Percentiles rank a stretch among this genome's conserved stretches.
These are phyloP conservation scores for Stomatorhinus ivindoensis DNA, from an alignment of 2,113 vertebrate genomes.

Conservation along the genomic window DNA sequence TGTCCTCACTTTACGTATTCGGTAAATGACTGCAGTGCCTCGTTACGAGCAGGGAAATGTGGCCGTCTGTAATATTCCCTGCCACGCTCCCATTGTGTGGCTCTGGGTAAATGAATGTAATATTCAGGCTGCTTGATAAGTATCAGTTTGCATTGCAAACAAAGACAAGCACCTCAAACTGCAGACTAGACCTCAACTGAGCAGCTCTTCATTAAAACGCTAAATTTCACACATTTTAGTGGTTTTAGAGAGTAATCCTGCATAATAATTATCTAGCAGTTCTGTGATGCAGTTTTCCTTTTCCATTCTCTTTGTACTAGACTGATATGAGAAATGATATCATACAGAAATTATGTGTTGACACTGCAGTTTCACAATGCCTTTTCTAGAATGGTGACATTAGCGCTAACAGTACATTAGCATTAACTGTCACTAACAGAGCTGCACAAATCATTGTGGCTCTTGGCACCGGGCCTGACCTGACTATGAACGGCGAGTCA, in stretches of 20 bases:
- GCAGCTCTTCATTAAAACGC: not conserved
- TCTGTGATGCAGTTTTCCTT: not conserved
- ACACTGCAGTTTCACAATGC: not conserved
- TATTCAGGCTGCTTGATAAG: not conserved
- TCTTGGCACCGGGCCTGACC: conserved; percentile 45
- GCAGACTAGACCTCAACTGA: conserved; percentile 12
- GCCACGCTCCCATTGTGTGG: not conserved
- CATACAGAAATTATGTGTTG: not conserved
- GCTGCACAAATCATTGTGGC: not conserved
- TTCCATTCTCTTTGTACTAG: not conserved
- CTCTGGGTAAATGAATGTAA: not conserved
- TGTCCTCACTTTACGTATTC: not conserved
- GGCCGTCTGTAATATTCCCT: not conserved
- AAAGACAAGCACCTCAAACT: conserved; percentile 5
- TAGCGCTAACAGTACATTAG: not conserved
- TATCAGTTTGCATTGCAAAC: conserved; percentile 14
- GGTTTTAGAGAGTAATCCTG: not conserved
- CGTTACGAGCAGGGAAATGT: not conserved
- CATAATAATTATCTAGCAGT: not conserved
- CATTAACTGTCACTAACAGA: not conserved
- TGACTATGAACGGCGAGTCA: conserved; percentile 76
- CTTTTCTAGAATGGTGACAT: not conserved
- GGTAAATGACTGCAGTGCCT: not conserved
- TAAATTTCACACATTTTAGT: not conserved
- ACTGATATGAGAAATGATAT: not conserved